Base-by-base conservation (phyloP, 2,797 vertebrate species). In the Gymnoscopelus braueri region DNA sequence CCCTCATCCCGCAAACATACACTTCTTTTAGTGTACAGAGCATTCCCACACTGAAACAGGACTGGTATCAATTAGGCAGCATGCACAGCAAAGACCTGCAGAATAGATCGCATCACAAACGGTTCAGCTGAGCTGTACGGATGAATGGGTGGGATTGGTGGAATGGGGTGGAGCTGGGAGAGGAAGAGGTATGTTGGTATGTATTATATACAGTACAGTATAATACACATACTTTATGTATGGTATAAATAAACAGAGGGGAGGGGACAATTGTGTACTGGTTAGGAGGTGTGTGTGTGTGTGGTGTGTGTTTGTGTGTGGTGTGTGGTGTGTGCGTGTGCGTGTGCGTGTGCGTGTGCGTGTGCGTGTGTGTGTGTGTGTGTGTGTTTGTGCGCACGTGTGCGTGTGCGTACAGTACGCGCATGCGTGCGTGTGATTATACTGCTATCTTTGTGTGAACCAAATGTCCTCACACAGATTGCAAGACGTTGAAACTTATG, bases 51-150 rank as follows among this genome's bases (percentile, higher is more conserved):
- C 85, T 77, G 66, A 80, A 83, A 90, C 82, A 74, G 90, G 84
- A 83, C 39, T 78, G 89, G 89, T 85, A 91, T 86, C 89, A 92
- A 92, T 91, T 90, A 91, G 77, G 77, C 59, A 56, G 74, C 0
- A 75, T 15, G 39, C 74, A 74, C 75, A 84, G 85, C 80, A 77
- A 78, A 84, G 83, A 47, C 56, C 70, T 66, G 63, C 74, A 72
- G 23, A 84, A 79, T 32, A 65, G 75, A 14, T 53, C 29, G 39
- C 81, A 83, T 72, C 82, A 75, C 81, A 81, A 74, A 72, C 75
- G 60, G 87, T 87, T 89, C 81, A 90, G 73, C 64, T 80, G 82
- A 74, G 80, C 82, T 54, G 23, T 82, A 72, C 81, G 79, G 85
- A 77, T 79, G 79, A 23, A 6, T 3, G 56, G 12, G 15, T 5